Evolutionary conservation across 1,140 invertebrate species (phyloP).

Genomic region (Danaus melanippus): DNA sequence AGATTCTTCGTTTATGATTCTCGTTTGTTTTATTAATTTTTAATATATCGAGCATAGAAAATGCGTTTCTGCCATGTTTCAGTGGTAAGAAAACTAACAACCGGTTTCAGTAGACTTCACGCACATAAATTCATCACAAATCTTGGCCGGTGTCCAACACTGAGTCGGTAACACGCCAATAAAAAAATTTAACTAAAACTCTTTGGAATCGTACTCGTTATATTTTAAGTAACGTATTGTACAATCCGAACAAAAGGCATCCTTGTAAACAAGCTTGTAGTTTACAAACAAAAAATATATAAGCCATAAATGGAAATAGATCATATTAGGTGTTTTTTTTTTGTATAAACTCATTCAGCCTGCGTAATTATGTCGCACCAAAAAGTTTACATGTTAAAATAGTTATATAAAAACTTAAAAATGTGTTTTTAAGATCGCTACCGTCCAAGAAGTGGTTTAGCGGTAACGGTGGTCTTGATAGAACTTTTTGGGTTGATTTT

Average conservation of each 20-base stretch:
- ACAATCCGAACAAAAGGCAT: background rate
- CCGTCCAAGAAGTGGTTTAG: slow-evolving; percentile 34
- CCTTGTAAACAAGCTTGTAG: too few species aligned
- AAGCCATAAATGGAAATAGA: slow-evolving; percentile 1
- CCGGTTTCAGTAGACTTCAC: slow-evolving; percentile 6
- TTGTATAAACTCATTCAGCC: too few species aligned
- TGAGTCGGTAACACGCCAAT: slow-evolving; percentile 9
- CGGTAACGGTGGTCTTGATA: slow-evolving; percentile 25
- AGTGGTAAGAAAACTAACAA: slow-evolving; percentile 4
- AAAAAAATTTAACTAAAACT: slow-evolving; percentile 8
- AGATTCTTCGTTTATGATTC: background rate
- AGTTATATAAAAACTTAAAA: too few species aligned
- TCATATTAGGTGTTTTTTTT: too few species aligned
- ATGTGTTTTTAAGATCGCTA: slow-evolving; percentile 1
- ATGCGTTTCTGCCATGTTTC: slow-evolving; percentile 1
- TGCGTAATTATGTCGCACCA: too few species aligned
- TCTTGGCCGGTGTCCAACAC: slow-evolving; percentile 1
- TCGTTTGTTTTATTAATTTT: too few species aligned
- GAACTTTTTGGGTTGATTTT: slow-evolving; percentile 19
- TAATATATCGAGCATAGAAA: too few species aligned
- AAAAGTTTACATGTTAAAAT: too few species aligned
- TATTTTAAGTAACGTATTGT: background rate
- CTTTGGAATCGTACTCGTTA: background rate
- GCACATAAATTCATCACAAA: slow-evolving; percentile 11
- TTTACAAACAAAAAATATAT: background rate